Conservation (phyloP, 2,888 invertebrate genomes). For the Trachelus stipa region DNA sequence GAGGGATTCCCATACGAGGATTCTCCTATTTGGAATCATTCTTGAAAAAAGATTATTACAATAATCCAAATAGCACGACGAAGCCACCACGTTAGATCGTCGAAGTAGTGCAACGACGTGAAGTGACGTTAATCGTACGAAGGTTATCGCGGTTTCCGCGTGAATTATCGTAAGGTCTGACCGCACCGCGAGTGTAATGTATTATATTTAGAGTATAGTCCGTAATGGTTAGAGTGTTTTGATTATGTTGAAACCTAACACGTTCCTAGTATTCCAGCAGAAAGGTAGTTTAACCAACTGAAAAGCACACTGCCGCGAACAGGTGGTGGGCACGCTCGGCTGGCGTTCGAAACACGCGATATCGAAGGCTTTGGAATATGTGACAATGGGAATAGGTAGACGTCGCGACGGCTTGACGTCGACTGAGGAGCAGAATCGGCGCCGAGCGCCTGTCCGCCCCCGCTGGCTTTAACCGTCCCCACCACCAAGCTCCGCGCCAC, state of each 20-base stretch:
- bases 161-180: background rate
- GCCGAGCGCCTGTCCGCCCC: slow-evolving; percentile 53
- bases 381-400: slow-evolving; percentile 47
- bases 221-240: background rate
- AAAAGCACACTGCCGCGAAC: slow-evolving; percentile 39
- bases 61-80: background rate
- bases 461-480: slow-evolving; percentile 27
- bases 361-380: slow-evolving; percentile 17
- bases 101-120: background rate
- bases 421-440: slow-evolving; percentile 58
- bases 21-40: background rate
- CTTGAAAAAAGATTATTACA: background rate
- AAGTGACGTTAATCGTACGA: background rate
- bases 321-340: slow-evolving; percentile 54
- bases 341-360: slow-evolving; percentile 42
- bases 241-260: background rate
- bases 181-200: background rate
- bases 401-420: slow-evolving; percentile 65
- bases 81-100: background rate
- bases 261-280: background rate
- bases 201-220: background rate
- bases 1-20: background rate
- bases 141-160: background rate
- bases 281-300: background rate
- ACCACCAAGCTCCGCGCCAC: slow-evolving; percentile 17